Evolutionary conservation across 2,113 vertebrate genomes (phyloP).

Genomic region (Sturnira hondurensis): DNA sequence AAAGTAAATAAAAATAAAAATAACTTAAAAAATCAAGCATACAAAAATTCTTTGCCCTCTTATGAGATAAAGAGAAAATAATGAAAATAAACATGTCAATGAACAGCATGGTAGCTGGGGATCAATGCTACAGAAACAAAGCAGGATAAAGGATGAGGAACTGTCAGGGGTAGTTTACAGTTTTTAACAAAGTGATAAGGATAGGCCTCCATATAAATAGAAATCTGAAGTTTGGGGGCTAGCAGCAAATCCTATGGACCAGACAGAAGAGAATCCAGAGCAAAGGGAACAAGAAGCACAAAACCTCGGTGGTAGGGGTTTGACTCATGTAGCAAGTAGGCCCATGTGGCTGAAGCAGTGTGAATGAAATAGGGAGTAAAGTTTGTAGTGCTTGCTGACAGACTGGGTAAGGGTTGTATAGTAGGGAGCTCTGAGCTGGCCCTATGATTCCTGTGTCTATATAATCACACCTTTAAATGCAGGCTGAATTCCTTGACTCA

Average conservation of each 20-base stretch:
- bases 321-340: background rate
- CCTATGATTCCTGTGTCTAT: background rate
- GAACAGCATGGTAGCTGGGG: too few relatives aligned
- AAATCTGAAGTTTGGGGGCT: background rate
- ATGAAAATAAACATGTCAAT: background rate
- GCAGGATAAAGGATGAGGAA: background rate
- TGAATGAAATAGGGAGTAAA: too few relatives aligned
- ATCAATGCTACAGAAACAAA: background rate
- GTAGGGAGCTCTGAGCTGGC: background rate
- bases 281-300: background rate
- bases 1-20: too few relatives aligned
- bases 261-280: background rate
- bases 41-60: background rate
- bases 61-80: background rate
- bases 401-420: background rate
- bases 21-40: background rate
- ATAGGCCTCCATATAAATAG: background rate
- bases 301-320: background rate
- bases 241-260: background rate
- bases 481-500: background rate
- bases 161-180: background rate
- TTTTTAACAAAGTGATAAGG: background rate
- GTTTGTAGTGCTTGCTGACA: background rate
- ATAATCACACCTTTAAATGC: background rate
- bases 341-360: background rate